Evolutionary conservation across 2,888 invertebrate genomes (phyloP).

Genomic region (Dusona sp.): DNA sequence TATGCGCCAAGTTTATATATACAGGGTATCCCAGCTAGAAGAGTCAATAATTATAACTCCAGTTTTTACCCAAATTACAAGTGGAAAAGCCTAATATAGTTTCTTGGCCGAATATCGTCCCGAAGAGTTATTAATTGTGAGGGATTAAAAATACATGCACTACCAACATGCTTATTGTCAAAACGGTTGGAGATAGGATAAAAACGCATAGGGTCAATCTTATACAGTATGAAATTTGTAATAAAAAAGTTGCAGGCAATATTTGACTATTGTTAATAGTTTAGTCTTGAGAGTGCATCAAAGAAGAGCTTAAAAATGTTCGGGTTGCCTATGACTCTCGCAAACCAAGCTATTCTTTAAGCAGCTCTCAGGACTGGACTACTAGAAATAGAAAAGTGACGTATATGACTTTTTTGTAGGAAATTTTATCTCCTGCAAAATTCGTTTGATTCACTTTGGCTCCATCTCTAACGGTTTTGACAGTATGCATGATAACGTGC

Average conservation of each 20-base stretch:
- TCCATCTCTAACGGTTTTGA: not conserved
- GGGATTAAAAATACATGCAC: not conserved
- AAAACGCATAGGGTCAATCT: not conserved
- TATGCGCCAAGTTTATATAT: conserved; percentile 24
- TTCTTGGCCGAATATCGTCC: not conserved
- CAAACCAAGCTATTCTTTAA: not conserved
- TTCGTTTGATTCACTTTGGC: not conserved
- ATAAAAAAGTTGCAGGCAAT: not conserved
- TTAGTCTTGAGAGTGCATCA: not conserved
- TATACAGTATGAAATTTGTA: not conserved
- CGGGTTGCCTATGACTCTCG: not conserved
- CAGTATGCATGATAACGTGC: not conserved
- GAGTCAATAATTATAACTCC: not conserved
- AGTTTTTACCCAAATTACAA: not conserved
- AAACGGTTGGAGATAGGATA: not conserved
- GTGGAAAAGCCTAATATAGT: not conserved
- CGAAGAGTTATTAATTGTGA: not conserved
- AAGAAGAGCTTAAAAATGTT: not conserved
- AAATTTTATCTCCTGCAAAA: not conserved
- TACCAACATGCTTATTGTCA: not conserved
- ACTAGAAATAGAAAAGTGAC: not conserved
- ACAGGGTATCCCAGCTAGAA: not conserved
- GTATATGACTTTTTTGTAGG: not conserved
- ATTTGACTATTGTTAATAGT: not conserved
- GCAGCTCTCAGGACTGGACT: not conserved